A percentile compares a stretch with the other conserved stretches of the same genome.
Conservation (phyloP, 2,113 vertebrate species). For the Platycercus adscitus region DNA sequence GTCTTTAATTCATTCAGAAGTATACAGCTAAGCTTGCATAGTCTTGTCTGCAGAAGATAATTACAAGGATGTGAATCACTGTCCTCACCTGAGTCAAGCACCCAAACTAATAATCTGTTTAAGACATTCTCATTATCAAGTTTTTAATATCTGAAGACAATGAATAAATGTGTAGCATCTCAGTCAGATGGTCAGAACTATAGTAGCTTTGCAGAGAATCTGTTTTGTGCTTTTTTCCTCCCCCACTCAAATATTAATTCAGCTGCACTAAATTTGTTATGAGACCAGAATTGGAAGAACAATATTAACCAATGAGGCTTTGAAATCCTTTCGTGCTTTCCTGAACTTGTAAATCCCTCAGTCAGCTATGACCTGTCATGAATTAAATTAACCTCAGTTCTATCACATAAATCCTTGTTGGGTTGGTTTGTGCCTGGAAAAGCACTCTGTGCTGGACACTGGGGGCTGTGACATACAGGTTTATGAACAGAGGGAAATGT, state of each 20-base stretch:
- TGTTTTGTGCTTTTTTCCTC: not conserved
- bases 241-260: rapidly evolving
- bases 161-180: not conserved
- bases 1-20: not conserved
- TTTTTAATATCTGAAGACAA: not conserved
- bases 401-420: not conserved
- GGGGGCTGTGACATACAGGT: not conserved
- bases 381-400: not conserved
- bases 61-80: not conserved
- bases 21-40: not conserved
- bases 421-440: not conserved
- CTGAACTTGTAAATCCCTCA: not conserved
- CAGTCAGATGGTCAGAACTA: not conserved
- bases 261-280: not conserved
- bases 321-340: not conserved
- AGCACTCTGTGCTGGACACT: not conserved
- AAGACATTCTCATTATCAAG: not conserved
- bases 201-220: not conserved
- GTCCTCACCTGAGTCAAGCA: not conserved
- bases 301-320: not conserved
- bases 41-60: not conserved
- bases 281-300: not conserved
- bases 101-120: not conserved
- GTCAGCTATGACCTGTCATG: not conserved
- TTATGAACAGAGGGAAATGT: not conserved